Base-by-base conservation (phyloP, 2,113 vertebrate species). In the Scortum barcoo region DNA sequence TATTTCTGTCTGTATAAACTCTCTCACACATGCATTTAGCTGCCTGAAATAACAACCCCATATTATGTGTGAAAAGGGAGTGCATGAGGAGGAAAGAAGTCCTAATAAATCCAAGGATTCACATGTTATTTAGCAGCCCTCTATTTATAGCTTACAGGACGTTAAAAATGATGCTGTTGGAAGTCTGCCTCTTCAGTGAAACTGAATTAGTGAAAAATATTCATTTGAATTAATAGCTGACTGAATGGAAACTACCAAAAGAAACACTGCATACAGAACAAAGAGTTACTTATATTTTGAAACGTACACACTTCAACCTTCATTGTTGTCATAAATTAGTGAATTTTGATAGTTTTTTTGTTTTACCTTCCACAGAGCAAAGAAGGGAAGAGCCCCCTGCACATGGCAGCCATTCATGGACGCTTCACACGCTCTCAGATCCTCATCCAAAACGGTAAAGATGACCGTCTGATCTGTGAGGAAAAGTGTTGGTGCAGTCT, bases 371-470 rank as follows among this genome's bases (percentile, higher is more conserved):
- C 48, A 3, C 89, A 99, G 98, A 98, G 97, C 91, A 98, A 97
- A 95, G 97, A 98, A 95, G 98, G 98, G 91, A 99, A 98, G 94
- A 99, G 97, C 91, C 98, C 98, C 67, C 89, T 99, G 95, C 98
- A 99, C 94, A 99, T 99, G 97, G 97, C 98, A 76, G 98, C 98
- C 86, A 97, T 99, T 86, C 97, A 99, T 1, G 98, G 98, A 79
- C 97, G 98, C 71, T 99, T 99, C 94, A 99, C 97, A 1, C 96
- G 97, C 76, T 99, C 98, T 11, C 98, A 99, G 95, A 99, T 99
- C 94, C 97, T 99, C 90, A 98, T 99, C 87, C 97, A 99, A 93
- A 99, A 99, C 0, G 97, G 98, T 99, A 96, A 72, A 8, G 19
- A 14, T 4, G 38, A 10, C 40, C 20, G 2, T 14, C 53, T 62